phyloP scores from a whole-genome alignment of 2,888 invertebrate genomes.

The Andrena bicolor region DNA sequence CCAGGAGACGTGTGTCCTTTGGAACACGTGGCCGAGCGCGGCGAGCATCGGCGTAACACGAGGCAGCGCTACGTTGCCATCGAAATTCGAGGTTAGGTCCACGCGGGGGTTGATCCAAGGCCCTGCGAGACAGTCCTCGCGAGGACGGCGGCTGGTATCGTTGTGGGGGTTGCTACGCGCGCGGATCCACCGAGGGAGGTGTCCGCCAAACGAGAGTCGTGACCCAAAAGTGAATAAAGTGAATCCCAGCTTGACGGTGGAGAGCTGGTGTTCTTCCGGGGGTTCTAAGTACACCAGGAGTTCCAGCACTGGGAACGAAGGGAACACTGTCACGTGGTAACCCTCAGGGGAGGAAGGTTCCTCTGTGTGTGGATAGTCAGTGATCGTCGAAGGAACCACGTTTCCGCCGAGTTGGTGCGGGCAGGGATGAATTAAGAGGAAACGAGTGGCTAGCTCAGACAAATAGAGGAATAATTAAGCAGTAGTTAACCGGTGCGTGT shows the following conservation, averaged over 20 bases:
- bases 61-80: conserved; percentile 27
- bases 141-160: conserved; percentile 46
- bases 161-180: conserved; percentile 51
- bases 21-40: conserved; percentile 66
- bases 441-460: conserved; percentile 20
- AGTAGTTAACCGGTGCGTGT: conserved; percentile 41
- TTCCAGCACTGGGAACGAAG: neutral
- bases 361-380: no score
- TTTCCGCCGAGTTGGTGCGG: neutral
- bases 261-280: conserved; percentile 24
- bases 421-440: neutral
- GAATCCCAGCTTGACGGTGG: conserved; percentile 29
- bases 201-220: conserved; percentile 36
- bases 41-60: conserved; percentile 44
- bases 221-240: conserved; percentile 21
- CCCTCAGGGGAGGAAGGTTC: neutral
- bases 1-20: conserved; percentile 31
- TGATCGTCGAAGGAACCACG: neutral
- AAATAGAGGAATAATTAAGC: conserved; percentile 3
- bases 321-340: conserved; percentile 57
- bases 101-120: conserved; percentile 21
- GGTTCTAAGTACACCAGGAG: neutral
- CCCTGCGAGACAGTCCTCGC: conserved; percentile 16
- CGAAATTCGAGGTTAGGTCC: conserved; percentile 45
- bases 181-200: conserved; percentile 47